Percentiles rank a stretch among this genome's conserved stretches.
These are phyloP conservation scores for Diogma glabrata DNA, from an alignment of 2,888 invertebrate species.

Conservation along the genomic window DNA sequence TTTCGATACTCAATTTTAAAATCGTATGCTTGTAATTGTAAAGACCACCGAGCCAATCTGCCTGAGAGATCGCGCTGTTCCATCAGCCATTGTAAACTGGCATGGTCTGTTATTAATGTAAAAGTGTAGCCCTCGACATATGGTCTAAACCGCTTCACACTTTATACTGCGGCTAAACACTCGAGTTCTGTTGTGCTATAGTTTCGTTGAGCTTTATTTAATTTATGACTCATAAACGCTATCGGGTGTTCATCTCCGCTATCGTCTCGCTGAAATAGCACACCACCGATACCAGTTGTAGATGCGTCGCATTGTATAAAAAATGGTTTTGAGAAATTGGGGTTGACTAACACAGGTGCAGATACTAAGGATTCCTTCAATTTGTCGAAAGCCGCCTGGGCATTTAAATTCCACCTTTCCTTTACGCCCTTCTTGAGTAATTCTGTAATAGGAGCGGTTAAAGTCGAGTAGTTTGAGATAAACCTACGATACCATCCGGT, in stretches of 20 bases:
- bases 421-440: too few species aligned
- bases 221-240: not conserved
- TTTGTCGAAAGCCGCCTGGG: too few species aligned
- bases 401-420: too few species aligned
- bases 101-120: not conserved
- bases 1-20: slow-evolving; percentile 12
- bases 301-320: not conserved
- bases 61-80: slow-evolving; percentile 5
- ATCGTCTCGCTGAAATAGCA: not conserved
- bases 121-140: not conserved
- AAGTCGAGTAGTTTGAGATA: too few species aligned
- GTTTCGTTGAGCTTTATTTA: not conserved
- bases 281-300: not conserved
- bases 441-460: too few species aligned
- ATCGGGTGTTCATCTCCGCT: not conserved
- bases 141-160: not conserved
- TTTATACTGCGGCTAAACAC: not conserved
- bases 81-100: slow-evolving; percentile 10
- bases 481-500: too few species aligned
- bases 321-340: not conserved
- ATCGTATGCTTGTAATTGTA: slow-evolving; percentile 11
- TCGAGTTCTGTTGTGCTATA: too few species aligned
- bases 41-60: slow-evolving; percentile 9
- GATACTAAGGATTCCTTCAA: too few species aligned
- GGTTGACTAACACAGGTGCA: not conserved